These are phyloP conservation scores for Stegodyphus dumicola DNA, from an alignment of 1,140 invertebrate species.

Conservation along the genomic window DNA sequence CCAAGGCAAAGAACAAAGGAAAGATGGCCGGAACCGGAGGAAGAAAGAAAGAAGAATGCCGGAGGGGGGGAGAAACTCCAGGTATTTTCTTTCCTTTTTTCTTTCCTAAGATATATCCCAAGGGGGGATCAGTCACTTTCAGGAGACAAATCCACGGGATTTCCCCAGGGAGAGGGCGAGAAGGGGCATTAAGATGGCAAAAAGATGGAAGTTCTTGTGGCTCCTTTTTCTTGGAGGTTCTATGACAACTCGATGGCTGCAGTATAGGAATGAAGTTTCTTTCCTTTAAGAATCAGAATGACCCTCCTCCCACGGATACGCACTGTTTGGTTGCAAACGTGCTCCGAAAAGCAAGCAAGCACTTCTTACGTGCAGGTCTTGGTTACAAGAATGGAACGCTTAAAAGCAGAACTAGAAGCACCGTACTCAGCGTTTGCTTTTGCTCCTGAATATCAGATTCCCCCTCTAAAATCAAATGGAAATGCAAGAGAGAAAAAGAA, in stretches of 20 bases:
- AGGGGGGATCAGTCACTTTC: slow-evolving; percentile 54
- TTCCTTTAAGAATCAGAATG: too few relatives aligned
- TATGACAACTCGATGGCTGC: slow-evolving; percentile 23
- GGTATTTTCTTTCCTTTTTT: slow-evolving; percentile 46
- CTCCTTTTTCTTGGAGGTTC: slow-evolving; percentile 17
- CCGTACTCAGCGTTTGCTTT: too few relatives aligned
- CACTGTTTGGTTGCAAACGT: too few relatives aligned
- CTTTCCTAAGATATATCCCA: slow-evolving; percentile 16
- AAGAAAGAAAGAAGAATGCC: slow-evolving; percentile 27
- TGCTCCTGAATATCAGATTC: too few relatives aligned
- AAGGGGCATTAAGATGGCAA: slow-evolving; percentile 14
- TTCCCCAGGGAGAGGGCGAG: slow-evolving; percentile 32
- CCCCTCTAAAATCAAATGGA: too few relatives aligned
- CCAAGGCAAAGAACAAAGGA: slow-evolving; percentile 9
- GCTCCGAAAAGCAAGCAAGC: too few relatives aligned
- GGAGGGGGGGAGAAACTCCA: slow-evolving; percentile 26
- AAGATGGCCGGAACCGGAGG: neutral
- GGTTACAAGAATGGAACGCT: too few relatives aligned
- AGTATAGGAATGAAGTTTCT: too few relatives aligned
- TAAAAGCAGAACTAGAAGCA: too few relatives aligned
- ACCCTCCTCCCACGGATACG: too few relatives aligned
- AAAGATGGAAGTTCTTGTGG: slow-evolving; percentile 40
- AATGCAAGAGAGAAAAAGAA: too few relatives aligned
- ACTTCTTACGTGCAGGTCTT: too few relatives aligned
- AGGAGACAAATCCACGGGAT: slow-evolving; percentile 58